Evolutionary conservation across 2,113 vertebrate genomes (phyloP).

Genomic region (Nettapus auritus): DNA sequence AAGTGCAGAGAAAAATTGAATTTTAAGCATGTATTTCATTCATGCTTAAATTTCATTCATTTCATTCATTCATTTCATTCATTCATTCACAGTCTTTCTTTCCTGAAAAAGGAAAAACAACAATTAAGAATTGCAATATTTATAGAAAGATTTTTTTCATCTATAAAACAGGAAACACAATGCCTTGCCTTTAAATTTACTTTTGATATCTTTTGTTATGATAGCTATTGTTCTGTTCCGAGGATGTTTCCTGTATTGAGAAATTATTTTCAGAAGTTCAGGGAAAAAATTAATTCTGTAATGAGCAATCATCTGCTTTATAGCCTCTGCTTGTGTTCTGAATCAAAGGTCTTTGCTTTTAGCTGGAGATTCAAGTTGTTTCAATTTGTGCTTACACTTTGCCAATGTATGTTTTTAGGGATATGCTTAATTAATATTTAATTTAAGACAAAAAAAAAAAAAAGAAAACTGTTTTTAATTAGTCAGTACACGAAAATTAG

Average conservation of each 20-base stretch:
- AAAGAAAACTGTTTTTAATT: neutral
- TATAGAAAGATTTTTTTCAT: neutral
- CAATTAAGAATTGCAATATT: neutral
- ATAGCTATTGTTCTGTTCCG: neutral
- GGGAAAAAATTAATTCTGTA: neutral
- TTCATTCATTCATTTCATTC: too few relatives aligned
- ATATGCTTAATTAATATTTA: neutral
- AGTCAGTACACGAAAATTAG: neutral
- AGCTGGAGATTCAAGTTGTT: neutral
- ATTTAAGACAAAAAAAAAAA: neutral
- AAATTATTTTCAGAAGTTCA: neutral
- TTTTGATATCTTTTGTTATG: neutral
- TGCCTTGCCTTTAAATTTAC: neutral
- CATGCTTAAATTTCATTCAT: too few relatives aligned
- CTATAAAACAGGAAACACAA: neutral
- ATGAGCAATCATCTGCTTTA: neutral
- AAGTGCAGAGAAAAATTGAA: neutral
- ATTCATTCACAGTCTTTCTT: neutral
- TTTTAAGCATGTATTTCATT: neutral
- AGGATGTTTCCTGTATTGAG: neutral
- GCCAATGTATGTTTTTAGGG: neutral
- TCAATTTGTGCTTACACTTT: neutral
- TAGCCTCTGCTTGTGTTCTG: neutral
- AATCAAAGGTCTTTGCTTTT: neutral
- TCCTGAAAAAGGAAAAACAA: neutral